Conservation (phyloP, 2,888 invertebrate species). For the Drosophila histrio region DNA sequence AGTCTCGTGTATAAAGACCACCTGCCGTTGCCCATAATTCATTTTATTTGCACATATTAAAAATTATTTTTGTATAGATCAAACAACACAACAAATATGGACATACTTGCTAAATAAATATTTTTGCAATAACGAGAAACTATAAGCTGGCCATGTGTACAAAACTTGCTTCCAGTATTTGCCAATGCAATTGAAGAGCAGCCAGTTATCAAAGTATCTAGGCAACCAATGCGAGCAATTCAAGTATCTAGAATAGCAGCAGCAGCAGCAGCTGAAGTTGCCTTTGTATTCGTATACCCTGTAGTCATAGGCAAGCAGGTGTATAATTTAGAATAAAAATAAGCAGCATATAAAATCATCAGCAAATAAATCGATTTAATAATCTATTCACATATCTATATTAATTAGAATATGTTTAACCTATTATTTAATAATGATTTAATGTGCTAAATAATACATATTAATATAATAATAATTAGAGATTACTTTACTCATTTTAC, state of each 20-base stretch:
- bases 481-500: too few species aligned
- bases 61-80: constrained; percentile 51
- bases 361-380: too few species aligned
- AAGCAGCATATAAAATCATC: neutral
- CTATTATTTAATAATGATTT: too few species aligned
- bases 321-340: neutral
- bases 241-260: constrained; percentile 13
- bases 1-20: neutral
- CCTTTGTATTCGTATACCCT: constrained; percentile 27
- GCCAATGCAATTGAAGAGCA: constrained; percentile 35
- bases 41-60: constrained; percentile 65
- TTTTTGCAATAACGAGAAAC: constrained; percentile 62
- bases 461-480: too few species aligned
- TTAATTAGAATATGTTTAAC: too few species aligned
- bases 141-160: constrained; percentile 38
- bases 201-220: constrained; percentile 32
- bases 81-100: constrained; percentile 51
- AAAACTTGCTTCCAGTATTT: constrained; percentile 22
- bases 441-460: too few species aligned
- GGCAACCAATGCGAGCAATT: constrained; percentile 37
- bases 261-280: constrained; percentile 16
- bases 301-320: too few species aligned
- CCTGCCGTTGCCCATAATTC: constrained; percentile 14
- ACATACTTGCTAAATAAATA: constrained; percentile 63
- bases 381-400: too few species aligned